These are phyloP conservation scores for Tenthredo amoena DNA, from an alignment of 2,888 invertebrate genomes.

Conservation along the genomic window DNA sequence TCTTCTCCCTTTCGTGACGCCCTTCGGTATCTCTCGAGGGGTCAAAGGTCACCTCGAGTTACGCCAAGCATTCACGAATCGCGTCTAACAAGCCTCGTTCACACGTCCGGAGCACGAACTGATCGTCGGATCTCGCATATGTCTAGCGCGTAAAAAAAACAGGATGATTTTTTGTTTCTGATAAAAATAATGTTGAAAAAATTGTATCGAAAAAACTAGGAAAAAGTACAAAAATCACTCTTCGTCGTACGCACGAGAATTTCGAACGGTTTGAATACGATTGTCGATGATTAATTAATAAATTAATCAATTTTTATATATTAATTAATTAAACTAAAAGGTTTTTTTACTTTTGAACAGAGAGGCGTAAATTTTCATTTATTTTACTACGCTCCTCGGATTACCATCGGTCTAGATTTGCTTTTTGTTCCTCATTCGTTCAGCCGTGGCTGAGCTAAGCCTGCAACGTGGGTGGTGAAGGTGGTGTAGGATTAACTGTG, in stretches of 20 bases:
- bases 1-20: constrained; percentile 29
- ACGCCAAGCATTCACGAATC: constrained; percentile 40
- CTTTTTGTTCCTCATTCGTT: constrained; percentile 27
- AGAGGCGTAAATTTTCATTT: background rate
- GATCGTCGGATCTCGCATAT: background rate
- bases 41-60: constrained; percentile 48
- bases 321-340: background rate
- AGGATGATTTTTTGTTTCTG: background rate
- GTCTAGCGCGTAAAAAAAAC: background rate
- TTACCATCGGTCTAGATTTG: constrained; percentile 3
- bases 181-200: background rate
- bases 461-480: constrained; percentile 28
- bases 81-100: constrained; percentile 53
- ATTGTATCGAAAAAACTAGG: background rate
- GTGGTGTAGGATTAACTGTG: constrained; percentile 26
- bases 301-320: background rate
- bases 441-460: constrained; percentile 4
- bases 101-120: constrained; percentile 53
- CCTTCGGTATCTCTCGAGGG: constrained; percentile 54
- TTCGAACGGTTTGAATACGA: background rate
- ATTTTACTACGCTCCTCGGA: constrained; percentile 8
- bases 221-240: background rate
- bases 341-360: background rate
- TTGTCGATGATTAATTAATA: background rate
- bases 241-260: background rate